phyloP scores from a whole-genome alignment of 2,797 vertebrate genomes.

The Aulostomus chinensis region DNA sequence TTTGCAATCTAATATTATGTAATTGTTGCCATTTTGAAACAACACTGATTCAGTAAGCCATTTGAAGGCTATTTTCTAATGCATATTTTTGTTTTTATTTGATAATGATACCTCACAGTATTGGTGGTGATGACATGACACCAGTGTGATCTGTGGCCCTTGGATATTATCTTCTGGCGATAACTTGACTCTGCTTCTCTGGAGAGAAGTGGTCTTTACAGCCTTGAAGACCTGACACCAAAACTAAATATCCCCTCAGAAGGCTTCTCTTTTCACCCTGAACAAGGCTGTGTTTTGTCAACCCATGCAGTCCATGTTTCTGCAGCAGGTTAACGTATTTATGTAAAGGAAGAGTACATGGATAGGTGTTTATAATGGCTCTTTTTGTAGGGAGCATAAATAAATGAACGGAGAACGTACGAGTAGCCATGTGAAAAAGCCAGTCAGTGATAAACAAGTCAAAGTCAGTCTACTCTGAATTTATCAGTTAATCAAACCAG shows the following conservation, averaged over 20 bases:
- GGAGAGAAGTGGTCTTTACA: background rate
- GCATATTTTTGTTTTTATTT: too few species aligned
- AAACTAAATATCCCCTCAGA: constrained; percentile 52
- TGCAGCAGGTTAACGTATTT: constrained; percentile 23
- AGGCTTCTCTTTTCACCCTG: constrained; percentile 58
- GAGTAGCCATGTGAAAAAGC: constrained; percentile 32
- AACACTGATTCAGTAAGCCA: too few species aligned
- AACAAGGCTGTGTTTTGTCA: constrained; percentile 25
- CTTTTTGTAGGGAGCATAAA: constrained; percentile 38
- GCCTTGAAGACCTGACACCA: constrained; percentile 28
- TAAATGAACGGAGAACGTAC: constrained; percentile 40
- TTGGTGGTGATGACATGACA: too few species aligned
- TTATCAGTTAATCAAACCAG: too few species aligned
- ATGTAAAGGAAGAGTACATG: constrained; percentile 12
- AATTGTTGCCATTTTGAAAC: too few species aligned
- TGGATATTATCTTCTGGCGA: constrained; percentile 54
- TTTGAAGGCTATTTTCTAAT: too few species aligned
- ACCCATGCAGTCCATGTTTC: constrained; percentile 26
- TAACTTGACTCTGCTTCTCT: constrained; percentile 25
- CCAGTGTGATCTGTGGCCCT: too few species aligned
- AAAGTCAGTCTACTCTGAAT: constrained; percentile 8
- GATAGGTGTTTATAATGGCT: constrained; percentile 18
- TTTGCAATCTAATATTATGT: too few species aligned
- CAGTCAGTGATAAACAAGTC: constrained; percentile 22
- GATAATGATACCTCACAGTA: too few species aligned